phyloP scores from a whole-genome alignment of 2,888 invertebrate genomes.

The Gibbula magus region DNA sequence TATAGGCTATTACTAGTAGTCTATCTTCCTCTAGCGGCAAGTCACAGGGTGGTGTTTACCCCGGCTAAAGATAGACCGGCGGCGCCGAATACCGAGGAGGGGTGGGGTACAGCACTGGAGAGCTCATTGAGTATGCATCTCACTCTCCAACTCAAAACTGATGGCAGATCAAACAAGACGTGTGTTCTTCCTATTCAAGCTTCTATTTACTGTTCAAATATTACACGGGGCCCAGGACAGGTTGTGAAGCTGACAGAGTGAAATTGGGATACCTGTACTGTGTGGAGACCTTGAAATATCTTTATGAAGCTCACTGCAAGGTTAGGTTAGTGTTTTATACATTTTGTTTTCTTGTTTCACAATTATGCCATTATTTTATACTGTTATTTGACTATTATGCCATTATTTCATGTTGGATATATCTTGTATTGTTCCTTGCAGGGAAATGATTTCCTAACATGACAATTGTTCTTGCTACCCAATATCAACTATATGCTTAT shows the following conservation, averaged over 20 bases:
- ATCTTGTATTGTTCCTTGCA: too few relatives aligned
- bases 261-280: too few relatives aligned
- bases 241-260: not conserved
- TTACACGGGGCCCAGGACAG: not conserved
- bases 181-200: not conserved
- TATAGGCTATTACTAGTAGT: not conserved
- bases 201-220: not conserved
- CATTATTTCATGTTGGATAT: too few relatives aligned
- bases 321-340: too few relatives aligned
- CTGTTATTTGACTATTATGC: too few relatives aligned
- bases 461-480: too few relatives aligned
- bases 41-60: not conserved
- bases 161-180: not conserved
- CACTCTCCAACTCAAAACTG: not conserved
- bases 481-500: too few relatives aligned
- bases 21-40: not conserved
- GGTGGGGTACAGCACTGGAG: not conserved
- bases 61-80: not conserved
- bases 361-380: too few relatives aligned
- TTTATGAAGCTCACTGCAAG: too few relatives aligned
- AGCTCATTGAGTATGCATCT: not conserved
- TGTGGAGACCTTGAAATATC: too few relatives aligned
- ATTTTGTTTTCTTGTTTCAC: too few relatives aligned
- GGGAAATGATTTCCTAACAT: too few relatives aligned
- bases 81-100: not conserved